phyloP scores from a whole-genome alignment of 2,888 invertebrate genomes.

The Byasa hedistus region DNA sequence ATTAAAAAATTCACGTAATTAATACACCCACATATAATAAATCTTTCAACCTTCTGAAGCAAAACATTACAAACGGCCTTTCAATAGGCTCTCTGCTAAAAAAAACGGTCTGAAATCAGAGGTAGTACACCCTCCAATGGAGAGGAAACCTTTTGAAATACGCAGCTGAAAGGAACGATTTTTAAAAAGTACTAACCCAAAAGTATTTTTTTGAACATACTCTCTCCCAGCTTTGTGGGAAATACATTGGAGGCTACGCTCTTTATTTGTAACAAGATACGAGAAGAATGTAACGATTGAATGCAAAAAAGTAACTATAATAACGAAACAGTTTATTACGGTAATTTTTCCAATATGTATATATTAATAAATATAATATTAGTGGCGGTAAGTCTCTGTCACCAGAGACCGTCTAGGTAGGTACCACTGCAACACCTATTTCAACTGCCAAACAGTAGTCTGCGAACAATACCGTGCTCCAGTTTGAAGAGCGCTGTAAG shows the following conservation, averaged over 20 bases:
- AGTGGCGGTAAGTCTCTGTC: too few relatives aligned
- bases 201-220: conserved; percentile 4
- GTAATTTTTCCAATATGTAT: too few relatives aligned
- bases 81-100: conserved; percentile 15
- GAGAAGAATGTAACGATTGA: not conserved
- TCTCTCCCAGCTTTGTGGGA: not conserved
- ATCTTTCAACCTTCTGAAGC: not conserved
- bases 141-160: conserved; percentile 17
- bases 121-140: conserved; percentile 13
- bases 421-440: too few relatives aligned
- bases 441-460: too few relatives aligned
- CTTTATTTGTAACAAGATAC: not conserved
- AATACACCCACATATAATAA: not conserved
- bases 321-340: not conserved
- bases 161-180: conserved; percentile 11
- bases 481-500: too few relatives aligned
- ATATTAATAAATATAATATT: too few relatives aligned
- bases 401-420: too few relatives aligned
- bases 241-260: not conserved
- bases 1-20: not conserved
- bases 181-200: conserved; percentile 17
- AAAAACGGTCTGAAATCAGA: conserved; percentile 14
- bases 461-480: too few relatives aligned
- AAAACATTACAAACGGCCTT: conserved; percentile 16
- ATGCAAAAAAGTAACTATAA: not conserved